These are phyloP conservation scores for Eupithecia subfuscata DNA, from an alignment of 2,888 invertebrate species.

Conservation along the genomic window DNA sequence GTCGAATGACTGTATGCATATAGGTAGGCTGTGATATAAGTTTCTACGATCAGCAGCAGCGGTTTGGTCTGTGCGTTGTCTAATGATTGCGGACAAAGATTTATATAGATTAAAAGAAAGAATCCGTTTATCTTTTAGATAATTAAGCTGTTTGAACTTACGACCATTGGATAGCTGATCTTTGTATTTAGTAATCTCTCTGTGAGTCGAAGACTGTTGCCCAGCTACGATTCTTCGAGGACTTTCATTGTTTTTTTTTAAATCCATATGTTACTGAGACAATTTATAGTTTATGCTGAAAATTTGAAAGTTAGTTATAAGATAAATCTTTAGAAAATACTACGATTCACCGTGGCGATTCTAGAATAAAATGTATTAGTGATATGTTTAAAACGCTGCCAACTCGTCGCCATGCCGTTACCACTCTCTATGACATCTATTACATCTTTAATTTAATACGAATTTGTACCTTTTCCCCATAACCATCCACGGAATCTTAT, in stretches of 20 bases:
- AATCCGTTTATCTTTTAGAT: background rate
- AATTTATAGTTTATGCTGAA: conserved; percentile 4
- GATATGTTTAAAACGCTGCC: background rate
- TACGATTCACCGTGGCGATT: background rate
- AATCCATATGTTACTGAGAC: conserved; percentile 39
- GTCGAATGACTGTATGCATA: no score
- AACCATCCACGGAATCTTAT: background rate
- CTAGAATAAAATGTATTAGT: background rate
- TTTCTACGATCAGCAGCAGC: background rate
- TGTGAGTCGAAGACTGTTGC: conserved; percentile 26
- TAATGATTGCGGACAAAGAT: background rate
- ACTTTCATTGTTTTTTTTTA: conserved; percentile 28
- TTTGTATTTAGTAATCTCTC: conserved; percentile 41
- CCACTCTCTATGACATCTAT: background rate
- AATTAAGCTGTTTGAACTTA: conserved; percentile 4
- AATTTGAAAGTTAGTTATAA: background rate
- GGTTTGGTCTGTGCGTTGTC: background rate
- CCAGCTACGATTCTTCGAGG: conserved; percentile 14
- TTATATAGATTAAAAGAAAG: background rate
- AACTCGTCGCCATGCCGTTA: background rate
- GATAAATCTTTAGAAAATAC: background rate
- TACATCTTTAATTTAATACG: background rate
- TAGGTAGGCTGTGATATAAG: background rate
- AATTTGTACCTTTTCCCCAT: background rate
- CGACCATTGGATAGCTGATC: conserved; percentile 44